Evolutionary conservation across 2,113 vertebrate genomes (phyloP).

Genomic region (Columba livia): DNA sequence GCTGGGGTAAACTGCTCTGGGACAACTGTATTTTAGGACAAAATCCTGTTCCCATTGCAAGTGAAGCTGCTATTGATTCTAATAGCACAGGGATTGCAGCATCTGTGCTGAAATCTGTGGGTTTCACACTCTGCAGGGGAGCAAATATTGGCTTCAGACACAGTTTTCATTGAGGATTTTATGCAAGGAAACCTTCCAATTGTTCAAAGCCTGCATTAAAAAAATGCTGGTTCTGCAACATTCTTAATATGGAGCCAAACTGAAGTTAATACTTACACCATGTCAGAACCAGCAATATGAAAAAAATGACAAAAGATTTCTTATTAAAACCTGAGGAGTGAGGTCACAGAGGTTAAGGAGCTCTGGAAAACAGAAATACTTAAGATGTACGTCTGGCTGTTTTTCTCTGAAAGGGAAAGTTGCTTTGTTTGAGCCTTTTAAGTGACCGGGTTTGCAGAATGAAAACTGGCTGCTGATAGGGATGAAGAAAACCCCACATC

Average conservation of each 20-base stretch:
- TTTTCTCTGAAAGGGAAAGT: background rate
- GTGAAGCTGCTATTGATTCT: background rate
- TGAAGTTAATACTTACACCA: background rate
- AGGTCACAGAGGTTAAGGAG: background rate
- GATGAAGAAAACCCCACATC: background rate
- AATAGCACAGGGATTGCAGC: background rate
- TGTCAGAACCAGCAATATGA: background rate
- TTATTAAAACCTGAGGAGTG: background rate
- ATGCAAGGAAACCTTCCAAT: constrained; percentile 15
- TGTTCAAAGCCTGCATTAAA: background rate
- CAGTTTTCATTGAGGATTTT: constrained; percentile 44
- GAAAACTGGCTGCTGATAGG: background rate
- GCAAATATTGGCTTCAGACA: background rate
- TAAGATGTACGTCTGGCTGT: background rate
- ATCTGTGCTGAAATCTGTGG: constrained; percentile 53
- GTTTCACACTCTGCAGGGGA: constrained; percentile 43
- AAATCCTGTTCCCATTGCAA: background rate
- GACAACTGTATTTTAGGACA: background rate
- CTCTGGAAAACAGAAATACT: constrained; percentile 18
- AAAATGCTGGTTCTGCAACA: background rate
- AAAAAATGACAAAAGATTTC: background rate
- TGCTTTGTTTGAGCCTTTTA: background rate
- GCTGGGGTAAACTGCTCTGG: background rate
- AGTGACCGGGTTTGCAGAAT: background rate
- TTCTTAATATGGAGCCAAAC: background rate